Conservation (phyloP, 2,797 vertebrate species). For the Ceyx erithaca region DNA sequence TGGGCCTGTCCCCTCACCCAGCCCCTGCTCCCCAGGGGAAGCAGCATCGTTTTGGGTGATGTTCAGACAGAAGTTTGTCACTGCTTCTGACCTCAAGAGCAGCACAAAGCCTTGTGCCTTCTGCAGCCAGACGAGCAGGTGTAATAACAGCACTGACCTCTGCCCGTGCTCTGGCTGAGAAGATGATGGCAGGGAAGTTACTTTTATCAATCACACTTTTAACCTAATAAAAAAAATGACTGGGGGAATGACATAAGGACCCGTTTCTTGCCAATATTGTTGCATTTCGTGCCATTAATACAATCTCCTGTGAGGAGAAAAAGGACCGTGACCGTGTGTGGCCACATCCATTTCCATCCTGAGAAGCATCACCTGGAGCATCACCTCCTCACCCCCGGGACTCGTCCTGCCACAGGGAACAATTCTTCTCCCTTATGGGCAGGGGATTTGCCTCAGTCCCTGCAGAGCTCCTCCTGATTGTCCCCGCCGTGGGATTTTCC, state of each 20-base stretch:
- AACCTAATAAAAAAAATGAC: not conserved
- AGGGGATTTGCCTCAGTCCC: accelerated
- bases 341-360: not conserved
- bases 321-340: accelerated
- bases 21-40: not conserved
- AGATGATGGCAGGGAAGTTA: not conserved
- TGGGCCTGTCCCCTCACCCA: accelerated
- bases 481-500: not conserved
- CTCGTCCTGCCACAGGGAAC: accelerated
- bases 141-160: not conserved
- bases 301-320: not conserved
- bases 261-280: not conserved
- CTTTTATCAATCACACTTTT: not conserved
- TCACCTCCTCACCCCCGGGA: not conserved
- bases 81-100: not conserved
- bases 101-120: accelerated
- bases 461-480: not conserved
- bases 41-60: accelerated
- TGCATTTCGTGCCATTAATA: not conserved
- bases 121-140: accelerated
- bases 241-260: not conserved
- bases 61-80: not conserved
- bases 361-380: accelerated
- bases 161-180: not conserved
- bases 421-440: not conserved